Base-by-base conservation (phyloP, 2,113 vertebrate genomes). In the Brachyistius frenatus region DNA sequence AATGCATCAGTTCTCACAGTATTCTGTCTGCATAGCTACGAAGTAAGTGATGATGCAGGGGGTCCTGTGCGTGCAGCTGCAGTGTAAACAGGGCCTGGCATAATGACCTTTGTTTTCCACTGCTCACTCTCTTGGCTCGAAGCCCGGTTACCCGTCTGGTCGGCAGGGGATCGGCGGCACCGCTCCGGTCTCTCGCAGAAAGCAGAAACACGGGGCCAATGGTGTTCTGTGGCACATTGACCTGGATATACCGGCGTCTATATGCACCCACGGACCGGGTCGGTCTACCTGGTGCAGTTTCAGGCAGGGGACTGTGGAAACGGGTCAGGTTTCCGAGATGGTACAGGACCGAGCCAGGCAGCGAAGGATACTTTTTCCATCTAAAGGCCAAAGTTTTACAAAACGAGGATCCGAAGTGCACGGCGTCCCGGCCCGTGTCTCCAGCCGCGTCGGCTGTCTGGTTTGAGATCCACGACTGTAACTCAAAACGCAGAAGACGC, bases 21-120 rank as follows among this genome's bases (percentile, higher is more conserved):
- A 11, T 36, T 23, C 10, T 39, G 41, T 55, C 16, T 68, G 39
- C 55, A 3, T 9, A 44, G 30, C 32, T 39, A 47, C 23, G 47
- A 30, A 39, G 9, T 23, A 37, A 44, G 2, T 61, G 36, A 14
- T 7, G 57, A 44, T 9, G 47, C 3, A 0, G 15, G 11, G 23
- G 54, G 8, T 35, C n/a, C 3, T 9, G 56, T 47, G 23, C 1
- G 6, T 36, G 33, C 47, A 5, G 23, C 61, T 54, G 35, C 15
- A 32, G 50, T 8, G 10, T 44, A 36, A 86, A 33, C 30, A 11
- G 54, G 23, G 14, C 10, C 8, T 0, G 32, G 7, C 23, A 46
- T 61, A 75, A 52, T 44, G 30, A 75, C 71, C 66, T 72, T 83
- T 86, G 72, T 86, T 89, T 91, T 79, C 58, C 85, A 63, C 62